phyloP scores from a whole-genome alignment of 2,888 invertebrate species.

The Crocallis elinguaria region DNA sequence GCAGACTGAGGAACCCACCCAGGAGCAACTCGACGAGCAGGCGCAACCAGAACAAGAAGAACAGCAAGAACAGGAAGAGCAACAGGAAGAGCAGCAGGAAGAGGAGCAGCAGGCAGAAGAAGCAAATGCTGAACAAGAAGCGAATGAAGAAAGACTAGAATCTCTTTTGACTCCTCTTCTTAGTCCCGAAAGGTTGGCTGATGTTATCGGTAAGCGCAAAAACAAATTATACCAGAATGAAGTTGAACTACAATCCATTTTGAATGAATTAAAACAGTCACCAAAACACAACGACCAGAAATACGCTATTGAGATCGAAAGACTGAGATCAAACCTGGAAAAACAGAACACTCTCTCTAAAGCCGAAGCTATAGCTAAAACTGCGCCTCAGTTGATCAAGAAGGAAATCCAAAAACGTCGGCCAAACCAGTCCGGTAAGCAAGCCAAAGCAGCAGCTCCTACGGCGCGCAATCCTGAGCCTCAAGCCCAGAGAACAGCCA shows the following conservation, averaged over 20 bases:
- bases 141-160: conserved; percentile 28
- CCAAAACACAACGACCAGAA: conserved; percentile 57
- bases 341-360: conserved; percentile 56
- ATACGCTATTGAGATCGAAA: conserved; percentile 55
- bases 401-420: conserved; percentile 50
- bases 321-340: conserved; percentile 49
- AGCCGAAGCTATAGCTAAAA: conserved; percentile 54
- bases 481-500: conserved; percentile 5
- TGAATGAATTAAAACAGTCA: conserved; percentile 53
- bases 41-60: no score
- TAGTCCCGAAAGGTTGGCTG: conserved; percentile 40
- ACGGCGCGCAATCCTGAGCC: conserved; percentile 10
- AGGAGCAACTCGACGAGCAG: no score
- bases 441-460: conserved; percentile 36
- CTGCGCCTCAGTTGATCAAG: conserved; percentile 48
- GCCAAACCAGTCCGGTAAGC: conserved; percentile 46
- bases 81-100: conserved; percentile 4
- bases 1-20: conserved; percentile 17
- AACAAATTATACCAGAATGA: conserved; percentile 41
- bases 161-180: conserved; percentile 39
- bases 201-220: conserved; percentile 38
- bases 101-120: conserved; percentile 14
- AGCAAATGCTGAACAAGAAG: conserved; percentile 21
- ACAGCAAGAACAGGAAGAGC: conserved; percentile 14
- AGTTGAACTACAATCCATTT: conserved; percentile 37